Evolutionary conservation across 2,797 vertebrate genomes (phyloP).

Genomic region (Cephalopachus bancanus): DNA sequence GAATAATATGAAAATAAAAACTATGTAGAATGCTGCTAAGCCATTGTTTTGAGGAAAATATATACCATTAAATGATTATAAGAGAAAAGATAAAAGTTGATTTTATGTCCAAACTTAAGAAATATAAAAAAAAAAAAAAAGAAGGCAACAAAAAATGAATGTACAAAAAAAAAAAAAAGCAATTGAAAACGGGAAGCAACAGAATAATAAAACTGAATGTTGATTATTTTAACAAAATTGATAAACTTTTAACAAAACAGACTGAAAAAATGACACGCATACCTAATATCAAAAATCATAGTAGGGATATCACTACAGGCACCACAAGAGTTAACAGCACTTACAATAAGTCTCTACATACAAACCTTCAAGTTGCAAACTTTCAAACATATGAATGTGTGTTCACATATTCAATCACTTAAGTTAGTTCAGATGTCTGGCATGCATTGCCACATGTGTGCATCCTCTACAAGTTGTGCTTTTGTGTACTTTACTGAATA

Average conservation of each 20-base stretch:
- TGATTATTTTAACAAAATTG: background rate
- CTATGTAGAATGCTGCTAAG: background rate
- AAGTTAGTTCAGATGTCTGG: too few relatives aligned
- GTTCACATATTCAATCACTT: too few relatives aligned
- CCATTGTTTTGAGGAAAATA: background rate
- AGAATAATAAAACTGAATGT: background rate
- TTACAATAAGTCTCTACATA: background rate
- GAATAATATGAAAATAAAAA: background rate
- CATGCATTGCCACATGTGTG: too few relatives aligned
- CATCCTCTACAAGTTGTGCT: too few relatives aligned
- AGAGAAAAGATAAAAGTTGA: background rate
- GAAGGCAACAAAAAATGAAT: background rate
- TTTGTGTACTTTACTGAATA: too few relatives aligned
- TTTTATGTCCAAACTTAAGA: background rate
- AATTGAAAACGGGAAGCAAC: background rate
- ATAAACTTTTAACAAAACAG: background rate
- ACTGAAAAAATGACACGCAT: background rate
- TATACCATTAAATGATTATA: background rate
- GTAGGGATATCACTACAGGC: background rate
- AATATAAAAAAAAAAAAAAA: background rate
- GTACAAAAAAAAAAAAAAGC: background rate
- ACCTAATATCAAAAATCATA: background rate
- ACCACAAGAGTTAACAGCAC: background rate
- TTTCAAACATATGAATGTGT: too few relatives aligned
- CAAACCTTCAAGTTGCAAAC: too few relatives aligned